Conservation (phyloP, 2,113 vertebrate genomes). For the Oreochromis niloticus region DNA sequence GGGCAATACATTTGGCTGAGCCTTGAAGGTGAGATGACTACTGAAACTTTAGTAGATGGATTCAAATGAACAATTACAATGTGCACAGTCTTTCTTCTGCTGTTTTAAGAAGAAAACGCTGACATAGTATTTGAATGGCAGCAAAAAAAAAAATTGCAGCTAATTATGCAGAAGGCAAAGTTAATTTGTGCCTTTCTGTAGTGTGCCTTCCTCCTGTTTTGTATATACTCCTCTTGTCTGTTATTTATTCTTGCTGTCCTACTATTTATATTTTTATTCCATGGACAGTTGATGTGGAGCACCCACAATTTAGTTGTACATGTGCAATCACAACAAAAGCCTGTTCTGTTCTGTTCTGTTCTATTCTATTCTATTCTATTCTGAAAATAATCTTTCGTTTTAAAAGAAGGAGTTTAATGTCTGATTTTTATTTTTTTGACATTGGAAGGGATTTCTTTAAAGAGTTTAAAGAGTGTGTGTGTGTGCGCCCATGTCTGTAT, state of each 20-base stretch:
- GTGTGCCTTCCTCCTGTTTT: not conserved
- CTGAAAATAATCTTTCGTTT: not conserved
- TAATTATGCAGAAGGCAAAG: not conserved
- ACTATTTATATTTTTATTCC: not conserved
- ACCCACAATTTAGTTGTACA: not conserved
- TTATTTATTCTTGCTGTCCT: not conserved
- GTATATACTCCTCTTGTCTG: not conserved
- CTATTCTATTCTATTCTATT: not conserved
- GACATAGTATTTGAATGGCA: not conserved
- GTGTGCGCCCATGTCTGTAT: not conserved
- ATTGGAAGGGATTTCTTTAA: not conserved
- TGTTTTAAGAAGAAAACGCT: not conserved
- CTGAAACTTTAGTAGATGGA: not conserved
- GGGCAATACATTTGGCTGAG: slow-evolving; percentile 91
- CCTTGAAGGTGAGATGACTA: slow-evolving; percentile 80
- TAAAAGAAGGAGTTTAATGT: not conserved
- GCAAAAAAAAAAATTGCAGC: not conserved
- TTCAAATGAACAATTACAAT: not conserved
- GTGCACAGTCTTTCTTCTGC: not conserved
- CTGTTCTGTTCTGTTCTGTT: not conserved
- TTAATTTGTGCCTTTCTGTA: not conserved
- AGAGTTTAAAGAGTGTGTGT: not conserved
- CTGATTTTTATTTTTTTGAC: not conserved
- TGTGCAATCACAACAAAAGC: not conserved
- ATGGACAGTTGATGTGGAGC: not conserved